A percentile compares a stretch with the other conserved stretches of the same genome.
Evolutionary conservation across 1,140 invertebrate species (phyloP).

Genomic region (Dreissena polymorpha): DNA sequence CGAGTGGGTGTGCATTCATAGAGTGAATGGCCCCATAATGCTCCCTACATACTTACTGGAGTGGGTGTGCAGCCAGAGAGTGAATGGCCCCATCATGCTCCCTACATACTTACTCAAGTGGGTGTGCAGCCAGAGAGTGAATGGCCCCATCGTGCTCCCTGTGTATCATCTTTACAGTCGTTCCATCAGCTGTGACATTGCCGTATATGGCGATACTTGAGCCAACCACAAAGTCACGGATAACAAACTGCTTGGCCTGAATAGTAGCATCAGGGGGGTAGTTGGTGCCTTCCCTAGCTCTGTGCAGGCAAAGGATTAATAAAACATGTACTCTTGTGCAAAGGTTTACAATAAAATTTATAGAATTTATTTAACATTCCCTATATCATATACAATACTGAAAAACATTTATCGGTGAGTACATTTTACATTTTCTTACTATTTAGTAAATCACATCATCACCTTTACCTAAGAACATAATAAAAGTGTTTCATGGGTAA

Average conservation of each 20-base stretch:
- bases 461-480: too few relatives aligned
- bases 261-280: slow-evolving; percentile 78
- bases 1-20: slow-evolving; percentile 75
- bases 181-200: slow-evolving; percentile 76
- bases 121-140: slow-evolving; percentile 77
- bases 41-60: slow-evolving; percentile 77
- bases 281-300: slow-evolving; percentile 68
- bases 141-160: slow-evolving; percentile 77
- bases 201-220: slow-evolving; percentile 76
- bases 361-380: too few relatives aligned
- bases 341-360: too few relatives aligned
- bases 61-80: slow-evolving; percentile 77
- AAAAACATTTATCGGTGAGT: too few relatives aligned
- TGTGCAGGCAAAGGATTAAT: slow-evolving; percentile 50
- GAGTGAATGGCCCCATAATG: slow-evolving; percentile 78
- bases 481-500: too few relatives aligned
- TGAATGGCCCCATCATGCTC: slow-evolving; percentile 78
- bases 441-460: too few relatives aligned
- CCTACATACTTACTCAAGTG: slow-evolving; percentile 75
- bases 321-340: not conserved
- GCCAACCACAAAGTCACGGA: slow-evolving; percentile 78
- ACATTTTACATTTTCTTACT: too few relatives aligned
- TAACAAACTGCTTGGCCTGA: slow-evolving; percentile 73
- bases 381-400: too few relatives aligned
- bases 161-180: slow-evolving; percentile 77